Percentiles rank a stretch among this genome's conserved stretches.
phyloP scores from a whole-genome alignment of 2,888 invertebrate species.

The Ptilodon capucinus region DNA sequence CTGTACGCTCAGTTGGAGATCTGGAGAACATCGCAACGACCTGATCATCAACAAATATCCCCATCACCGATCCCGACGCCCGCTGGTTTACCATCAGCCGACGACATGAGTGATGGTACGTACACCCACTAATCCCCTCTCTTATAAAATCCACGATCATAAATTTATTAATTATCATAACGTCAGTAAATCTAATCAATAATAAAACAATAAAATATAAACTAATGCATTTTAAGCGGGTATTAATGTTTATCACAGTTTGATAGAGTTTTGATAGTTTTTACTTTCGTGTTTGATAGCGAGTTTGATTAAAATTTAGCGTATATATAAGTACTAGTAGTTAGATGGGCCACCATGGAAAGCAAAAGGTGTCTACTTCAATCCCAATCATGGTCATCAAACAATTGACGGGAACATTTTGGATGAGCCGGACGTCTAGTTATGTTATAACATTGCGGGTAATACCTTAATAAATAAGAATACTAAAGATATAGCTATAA shows the following conservation, averaged over 20 bases:
- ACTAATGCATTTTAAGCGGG: not conserved
- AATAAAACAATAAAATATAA: not conserved
- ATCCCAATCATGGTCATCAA: too few species aligned
- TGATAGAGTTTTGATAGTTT: too few species aligned
- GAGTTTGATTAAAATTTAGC: too few species aligned
- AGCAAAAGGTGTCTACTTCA: too few species aligned
- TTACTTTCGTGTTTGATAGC: too few species aligned
- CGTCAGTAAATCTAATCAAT: not conserved
- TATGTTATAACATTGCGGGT: too few species aligned
- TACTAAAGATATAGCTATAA: not conserved
- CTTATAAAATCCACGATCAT: not conserved
- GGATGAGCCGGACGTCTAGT: too few species aligned
- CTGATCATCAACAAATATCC: slow-evolving; percentile 70
- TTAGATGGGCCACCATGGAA: too few species aligned
- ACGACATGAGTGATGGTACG: slow-evolving; percentile 89
- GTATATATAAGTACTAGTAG: too few species aligned
- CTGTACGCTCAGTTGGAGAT: slow-evolving; percentile 94
- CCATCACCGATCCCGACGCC: slow-evolving; percentile 64
- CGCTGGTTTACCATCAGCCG: slow-evolving; percentile 76
- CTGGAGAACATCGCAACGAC: slow-evolving; percentile 82
- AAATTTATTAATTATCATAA: not conserved
- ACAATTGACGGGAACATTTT: too few species aligned
- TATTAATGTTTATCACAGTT: not conserved
- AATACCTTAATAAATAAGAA: too few species aligned
- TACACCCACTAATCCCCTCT: slow-evolving; percentile 8